Conservation (phyloP, 1,140 invertebrate species). For the Portunus trituberculatus region DNA sequence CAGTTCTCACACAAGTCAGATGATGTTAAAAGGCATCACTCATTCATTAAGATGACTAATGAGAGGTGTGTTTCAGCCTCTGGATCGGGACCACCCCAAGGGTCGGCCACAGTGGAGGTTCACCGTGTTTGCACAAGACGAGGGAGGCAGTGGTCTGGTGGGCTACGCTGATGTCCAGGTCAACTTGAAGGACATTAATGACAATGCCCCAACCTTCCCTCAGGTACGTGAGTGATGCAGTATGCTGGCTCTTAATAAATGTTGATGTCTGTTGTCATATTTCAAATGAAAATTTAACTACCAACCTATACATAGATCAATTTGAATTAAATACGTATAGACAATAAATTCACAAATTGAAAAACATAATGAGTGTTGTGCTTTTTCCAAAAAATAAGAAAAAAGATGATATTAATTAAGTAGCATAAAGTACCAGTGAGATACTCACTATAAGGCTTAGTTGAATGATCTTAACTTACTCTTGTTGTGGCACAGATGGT, state of each 20-base stretch:
- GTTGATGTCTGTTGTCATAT: neutral
- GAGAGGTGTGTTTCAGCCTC: slow-evolving; percentile 83
- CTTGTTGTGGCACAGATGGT: slow-evolving; percentile 84
- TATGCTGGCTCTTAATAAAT: neutral
- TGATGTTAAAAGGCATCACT: too few relatives aligned
- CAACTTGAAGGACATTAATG: slow-evolving; percentile 98
- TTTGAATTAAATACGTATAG: too few relatives aligned
- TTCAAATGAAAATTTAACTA: too few relatives aligned
- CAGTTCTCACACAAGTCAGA: too few relatives aligned
- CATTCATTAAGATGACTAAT: too few relatives aligned
- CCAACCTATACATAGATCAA: too few relatives aligned
- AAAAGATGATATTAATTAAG: too few relatives aligned
- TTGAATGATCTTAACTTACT: neutral
- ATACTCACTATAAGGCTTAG: neutral
- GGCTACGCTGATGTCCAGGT: slow-evolving; percentile 99
- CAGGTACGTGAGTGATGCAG: slow-evolving; percentile 80
- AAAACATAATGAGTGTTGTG: too few relatives aligned
- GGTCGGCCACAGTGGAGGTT: slow-evolving; percentile 98
- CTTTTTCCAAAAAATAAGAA: too few relatives aligned
- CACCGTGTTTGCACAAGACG: slow-evolving; percentile 98
- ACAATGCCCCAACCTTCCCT: slow-evolving; percentile 98
- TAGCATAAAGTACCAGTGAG: too few relatives aligned
- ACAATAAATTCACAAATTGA: too few relatives aligned
- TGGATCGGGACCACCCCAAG: slow-evolving; percentile 98
- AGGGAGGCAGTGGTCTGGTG: slow-evolving; percentile 96